Evolutionary conservation across 2,113 vertebrate species (phyloP).

Genomic region (Melanerpes aurifrons): DNA sequence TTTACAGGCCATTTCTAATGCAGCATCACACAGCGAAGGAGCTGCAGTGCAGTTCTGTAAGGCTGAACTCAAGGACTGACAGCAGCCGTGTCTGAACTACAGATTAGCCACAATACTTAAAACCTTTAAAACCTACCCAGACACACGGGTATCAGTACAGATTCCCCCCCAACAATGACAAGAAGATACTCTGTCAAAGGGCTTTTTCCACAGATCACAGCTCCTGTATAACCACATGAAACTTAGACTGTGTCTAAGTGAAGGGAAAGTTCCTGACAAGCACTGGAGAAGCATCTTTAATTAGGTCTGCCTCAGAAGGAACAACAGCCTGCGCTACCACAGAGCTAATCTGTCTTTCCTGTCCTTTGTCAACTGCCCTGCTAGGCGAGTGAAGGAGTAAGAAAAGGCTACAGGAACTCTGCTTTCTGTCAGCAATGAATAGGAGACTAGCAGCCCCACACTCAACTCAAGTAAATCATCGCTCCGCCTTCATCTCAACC

Average conservation of each 20-base stretch:
- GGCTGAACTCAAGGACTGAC: slow-evolving; percentile 1
- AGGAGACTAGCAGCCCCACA: not conserved
- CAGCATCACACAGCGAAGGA: not conserved
- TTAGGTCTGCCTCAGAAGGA: not conserved
- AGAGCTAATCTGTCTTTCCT: not conserved
- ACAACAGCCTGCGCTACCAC: not conserved
- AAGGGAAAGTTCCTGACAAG: slow-evolving; percentile 4
- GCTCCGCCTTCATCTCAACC: not conserved
- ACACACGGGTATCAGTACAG: not conserved
- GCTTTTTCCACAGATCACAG: not conserved
- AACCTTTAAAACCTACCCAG: slow-evolving; percentile 33
- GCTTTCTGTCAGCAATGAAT: not conserved
- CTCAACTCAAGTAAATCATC: not conserved
- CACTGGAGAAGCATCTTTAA: not conserved
- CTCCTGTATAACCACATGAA: not conserved
- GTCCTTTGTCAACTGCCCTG: not conserved
- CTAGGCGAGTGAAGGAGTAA: not conserved
- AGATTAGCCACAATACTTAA: slow-evolving; percentile 25
- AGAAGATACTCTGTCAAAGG: not conserved
- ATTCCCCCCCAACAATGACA: not conserved
- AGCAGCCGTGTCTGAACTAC: slow-evolving; percentile 25
- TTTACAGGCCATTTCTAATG: not conserved
- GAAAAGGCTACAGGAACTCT: not conserved
- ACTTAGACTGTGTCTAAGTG: not conserved
- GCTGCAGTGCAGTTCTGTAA: not conserved